These are phyloP conservation scores for Dryococelus australis DNA, from an alignment of 2,888 invertebrate genomes.

Conservation along the genomic window DNA sequence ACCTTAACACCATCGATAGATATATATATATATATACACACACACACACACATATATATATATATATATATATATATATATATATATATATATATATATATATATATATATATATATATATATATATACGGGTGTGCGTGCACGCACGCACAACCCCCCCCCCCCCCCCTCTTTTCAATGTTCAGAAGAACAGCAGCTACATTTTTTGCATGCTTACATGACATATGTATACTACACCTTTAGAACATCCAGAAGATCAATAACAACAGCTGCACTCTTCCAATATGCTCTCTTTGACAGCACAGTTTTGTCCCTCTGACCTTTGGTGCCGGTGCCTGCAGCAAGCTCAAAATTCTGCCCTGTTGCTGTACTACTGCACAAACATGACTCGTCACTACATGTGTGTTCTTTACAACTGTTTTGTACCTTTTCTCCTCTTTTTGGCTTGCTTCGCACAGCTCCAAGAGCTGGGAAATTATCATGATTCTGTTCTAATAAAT, in stretches of 20 bases:
- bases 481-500: background rate
- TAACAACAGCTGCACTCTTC: background rate
- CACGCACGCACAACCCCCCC: too few relatives aligned
- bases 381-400: background rate
- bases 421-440: background rate
- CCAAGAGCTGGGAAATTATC: slow-evolving; percentile 1
- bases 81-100: too few relatives aligned
- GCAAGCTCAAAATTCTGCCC: background rate
- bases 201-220: too few relatives aligned
- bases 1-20: too few relatives aligned
- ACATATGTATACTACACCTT: background rate
- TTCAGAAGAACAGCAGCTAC: too few relatives aligned
- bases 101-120: too few relatives aligned
- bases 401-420: background rate
- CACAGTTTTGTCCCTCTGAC: background rate
- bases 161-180: too few relatives aligned
- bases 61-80: too few relatives aligned
- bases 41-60: too few relatives aligned
- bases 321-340: background rate
- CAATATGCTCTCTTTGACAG: background rate
- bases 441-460: background rate
- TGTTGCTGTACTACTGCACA: too few relatives aligned
- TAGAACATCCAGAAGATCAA: background rate
- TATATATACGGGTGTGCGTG: too few relatives aligned
- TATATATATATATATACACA: too few relatives aligned